Percentiles rank a stretch among this genome's conserved stretches.
Conservation (phyloP, 2,888 invertebrate genomes). For the Macropis europaea region DNA sequence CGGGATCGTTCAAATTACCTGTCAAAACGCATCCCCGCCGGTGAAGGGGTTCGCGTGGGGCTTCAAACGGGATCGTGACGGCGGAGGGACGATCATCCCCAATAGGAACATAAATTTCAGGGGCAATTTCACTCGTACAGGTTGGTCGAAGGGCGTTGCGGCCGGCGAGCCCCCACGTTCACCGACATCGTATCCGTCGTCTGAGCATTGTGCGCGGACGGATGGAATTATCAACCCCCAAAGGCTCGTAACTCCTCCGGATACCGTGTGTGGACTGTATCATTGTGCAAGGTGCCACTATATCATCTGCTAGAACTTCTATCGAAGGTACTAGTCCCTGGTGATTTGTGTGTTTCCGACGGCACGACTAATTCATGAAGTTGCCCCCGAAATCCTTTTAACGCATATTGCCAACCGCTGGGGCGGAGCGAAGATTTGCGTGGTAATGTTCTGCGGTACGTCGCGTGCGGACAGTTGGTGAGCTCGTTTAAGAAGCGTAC, state of each 20-base stretch:
- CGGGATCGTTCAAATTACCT: constrained; percentile 15
- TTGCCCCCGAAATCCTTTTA: too few relatives aligned
- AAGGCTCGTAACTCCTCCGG: constrained; percentile 71
- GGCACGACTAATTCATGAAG: neutral
- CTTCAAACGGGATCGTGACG: constrained; percentile 32
- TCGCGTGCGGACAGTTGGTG: too few relatives aligned
- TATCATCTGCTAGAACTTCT: constrained; percentile 32
- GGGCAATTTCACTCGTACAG: constrained; percentile 60
- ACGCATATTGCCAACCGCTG: too few relatives aligned
- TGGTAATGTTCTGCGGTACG: too few relatives aligned
- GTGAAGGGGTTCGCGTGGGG: neutral
- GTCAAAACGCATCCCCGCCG: constrained; percentile 11
- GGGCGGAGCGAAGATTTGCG: too few relatives aligned
- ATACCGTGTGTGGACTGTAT: constrained; percentile 50
- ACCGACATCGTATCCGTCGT: constrained; percentile 52
- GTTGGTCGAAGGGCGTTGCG: constrained; percentile 42
- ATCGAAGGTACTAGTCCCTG: neutral
- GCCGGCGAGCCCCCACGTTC: constrained; percentile 24
- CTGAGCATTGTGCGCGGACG: constrained; percentile 58
- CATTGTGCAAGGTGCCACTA: constrained; percentile 26
- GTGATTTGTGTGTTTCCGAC: neutral
- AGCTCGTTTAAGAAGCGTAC: too few relatives aligned
- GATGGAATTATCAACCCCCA: constrained; percentile 72
- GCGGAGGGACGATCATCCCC: constrained; percentile 61
- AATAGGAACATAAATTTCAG: constrained; percentile 63